Evolutionary conservation across 2,888 invertebrate genomes (phyloP).

Genomic region (Crioceris asparagi): DNA sequence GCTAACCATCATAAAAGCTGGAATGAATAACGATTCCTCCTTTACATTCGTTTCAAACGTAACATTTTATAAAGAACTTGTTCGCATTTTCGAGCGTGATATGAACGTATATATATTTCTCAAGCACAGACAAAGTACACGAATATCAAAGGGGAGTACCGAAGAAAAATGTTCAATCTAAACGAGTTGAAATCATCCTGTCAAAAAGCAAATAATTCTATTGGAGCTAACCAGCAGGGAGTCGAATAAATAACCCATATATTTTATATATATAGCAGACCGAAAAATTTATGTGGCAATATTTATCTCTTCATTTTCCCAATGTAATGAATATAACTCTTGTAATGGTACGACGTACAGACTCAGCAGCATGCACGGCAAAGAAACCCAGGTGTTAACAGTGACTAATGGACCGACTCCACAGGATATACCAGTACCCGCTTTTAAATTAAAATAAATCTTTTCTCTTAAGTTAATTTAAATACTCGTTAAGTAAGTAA

Average conservation of each 20-base stretch:
- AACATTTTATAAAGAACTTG: too few species aligned
- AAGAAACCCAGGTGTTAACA: slow-evolving; percentile 24
- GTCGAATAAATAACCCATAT: slow-evolving; percentile 14
- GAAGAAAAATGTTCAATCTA: too few species aligned
- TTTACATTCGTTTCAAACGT: too few species aligned
- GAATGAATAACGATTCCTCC: too few species aligned
- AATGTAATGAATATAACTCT: slow-evolving; percentile 17
- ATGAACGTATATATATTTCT: too few species aligned
- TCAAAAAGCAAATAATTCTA: slow-evolving; percentile 14
- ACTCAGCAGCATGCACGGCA: slow-evolving; percentile 12
- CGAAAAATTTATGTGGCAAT: slow-evolving; percentile 12
- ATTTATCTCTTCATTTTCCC: slow-evolving; percentile 12
- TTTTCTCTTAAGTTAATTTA: slow-evolving; percentile 18
- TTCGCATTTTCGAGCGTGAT: too few species aligned
- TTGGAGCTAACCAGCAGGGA: slow-evolving; percentile 13
- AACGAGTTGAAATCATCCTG: slow-evolving; percentile 19
- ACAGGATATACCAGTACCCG: slow-evolving; percentile 23
- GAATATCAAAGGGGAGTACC: too few species aligned
- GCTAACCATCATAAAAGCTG: too few species aligned
- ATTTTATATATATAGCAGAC: slow-evolving; percentile 11
- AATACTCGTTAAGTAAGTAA: slow-evolving; percentile 14
- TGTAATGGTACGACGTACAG: slow-evolving; percentile 19
- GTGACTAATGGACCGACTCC: slow-evolving; percentile 23
- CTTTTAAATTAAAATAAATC: slow-evolving; percentile 24
- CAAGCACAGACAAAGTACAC: too few species aligned